Base-by-base conservation (phyloP, 2,113 vertebrate species). In the Penelope pileata region DNA sequence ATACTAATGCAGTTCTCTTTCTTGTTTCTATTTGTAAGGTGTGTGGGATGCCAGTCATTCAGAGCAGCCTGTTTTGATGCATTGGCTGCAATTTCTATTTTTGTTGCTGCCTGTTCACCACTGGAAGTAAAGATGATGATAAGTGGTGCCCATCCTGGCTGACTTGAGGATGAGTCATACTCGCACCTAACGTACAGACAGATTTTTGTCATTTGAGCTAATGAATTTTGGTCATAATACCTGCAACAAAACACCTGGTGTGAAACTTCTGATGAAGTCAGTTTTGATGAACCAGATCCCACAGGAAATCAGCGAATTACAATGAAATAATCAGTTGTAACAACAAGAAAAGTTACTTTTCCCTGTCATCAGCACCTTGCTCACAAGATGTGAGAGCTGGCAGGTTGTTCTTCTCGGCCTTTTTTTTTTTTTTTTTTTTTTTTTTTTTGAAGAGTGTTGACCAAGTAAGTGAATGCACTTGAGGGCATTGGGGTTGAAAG, bases 161-260 rank as follows among this genome's bases (percentile, higher is more conserved):
- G 32, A 67, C 26, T 45, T 50, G 50, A 83, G 82, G 79, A 54
- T 95, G 85, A 92, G 48, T 91, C 91, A 87, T 68, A 32, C 19
- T 72, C 63, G 58, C 27, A 48, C 79, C 8, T 84, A 79, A 62
- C 32, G 22, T 34, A n/a, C 59, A 80, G 70, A 34, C 40, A 48
- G n/a, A 38, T 95, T 94, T 94, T 90, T 58, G 68, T 85, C 78
- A 83, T 79, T 76, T 48, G 30, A 88, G 19, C 27, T 90, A 90
- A 90, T 74, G 59, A 90, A 81, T 90, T 93, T 91, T 85, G 75
- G 29, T 77, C 50, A 4, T 75, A 69, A 26, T 87, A 69, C 76
- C 82, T 79, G 16, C 85, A 92, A n/a, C 79, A 86, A 90, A 91
- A 79, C 54, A 91, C 54, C 17, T 77, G 32, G 59, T 86, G 42